A percentile compares a stretch with the other conserved stretches of the same genome.
phyloP scores from a whole-genome alignment of 30 jellyfish, hydroid and myxozoan species.

The Hydractinia symbiolongicarpus region DNA sequence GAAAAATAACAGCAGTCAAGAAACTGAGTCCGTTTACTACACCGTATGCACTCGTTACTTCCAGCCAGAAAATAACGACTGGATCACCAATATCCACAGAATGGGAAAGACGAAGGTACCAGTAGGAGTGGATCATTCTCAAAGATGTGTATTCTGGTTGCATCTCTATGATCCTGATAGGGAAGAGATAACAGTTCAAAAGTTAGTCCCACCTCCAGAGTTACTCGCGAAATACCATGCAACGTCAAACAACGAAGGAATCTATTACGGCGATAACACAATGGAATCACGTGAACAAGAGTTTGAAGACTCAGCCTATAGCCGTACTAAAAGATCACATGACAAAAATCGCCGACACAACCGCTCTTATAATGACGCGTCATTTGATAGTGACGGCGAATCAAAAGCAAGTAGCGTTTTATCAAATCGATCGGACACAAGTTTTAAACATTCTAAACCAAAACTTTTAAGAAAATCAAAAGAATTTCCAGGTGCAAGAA shows the following conservation, averaged over 20 bases:
- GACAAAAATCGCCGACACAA: not conserved
- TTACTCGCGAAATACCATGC: conserved; percentile 36
- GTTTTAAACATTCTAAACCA: conserved; percentile 34
- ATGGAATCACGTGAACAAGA: not conserved
- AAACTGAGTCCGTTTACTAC: conserved; percentile 49
- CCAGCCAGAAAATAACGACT: conserved; percentile 70
- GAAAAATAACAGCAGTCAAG: not conserved
- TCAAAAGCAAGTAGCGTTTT: not conserved
- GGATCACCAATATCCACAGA: conserved; percentile 70
- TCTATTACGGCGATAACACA: conserved; percentile 21
- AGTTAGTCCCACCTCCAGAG: conserved; percentile 55
- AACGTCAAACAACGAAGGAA: conserved; percentile 33
- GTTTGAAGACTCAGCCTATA: not conserved
- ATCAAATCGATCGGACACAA: not conserved
- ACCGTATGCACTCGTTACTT: conserved; percentile 78
- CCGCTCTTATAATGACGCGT: not conserved
- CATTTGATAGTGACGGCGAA: conserved; percentile 11
- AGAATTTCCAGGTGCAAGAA: conserved; percentile 53
- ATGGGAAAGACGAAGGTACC: conserved; percentile 71
- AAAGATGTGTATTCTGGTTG: conserved; percentile 69
- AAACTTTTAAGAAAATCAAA: conserved; percentile 51
- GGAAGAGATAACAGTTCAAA: conserved; percentile 70
- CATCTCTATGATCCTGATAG: conserved; percentile 76
- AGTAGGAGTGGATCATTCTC: conserved; percentile 50
- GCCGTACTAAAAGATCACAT: not conserved